Percentiles rank a stretch among this genome's conserved stretches.
Conservation (phyloP, 1,140 invertebrate genomes). For the Zaprionus lachaisei region DNA sequence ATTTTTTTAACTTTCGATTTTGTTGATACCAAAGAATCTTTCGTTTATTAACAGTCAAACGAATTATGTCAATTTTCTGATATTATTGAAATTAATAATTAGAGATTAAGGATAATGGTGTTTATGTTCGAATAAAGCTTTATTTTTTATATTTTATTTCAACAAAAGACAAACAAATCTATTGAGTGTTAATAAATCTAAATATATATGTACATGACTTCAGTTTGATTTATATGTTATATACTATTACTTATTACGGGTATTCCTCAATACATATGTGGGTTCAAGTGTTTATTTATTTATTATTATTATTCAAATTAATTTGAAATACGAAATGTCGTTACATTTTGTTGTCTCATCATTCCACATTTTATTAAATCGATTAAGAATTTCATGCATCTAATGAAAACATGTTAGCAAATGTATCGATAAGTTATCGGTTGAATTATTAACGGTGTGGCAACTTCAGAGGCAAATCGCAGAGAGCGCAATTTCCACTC, state of each 20-base stretch:
- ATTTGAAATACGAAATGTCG: neutral
- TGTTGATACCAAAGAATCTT: slow-evolving; percentile 71
- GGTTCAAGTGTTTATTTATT: neutral
- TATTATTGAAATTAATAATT: slow-evolving; percentile 50
- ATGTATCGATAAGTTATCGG: slow-evolving; percentile 17
- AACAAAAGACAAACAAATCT: slow-evolving; percentile 45
- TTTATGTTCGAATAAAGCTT: slow-evolving; percentile 64
- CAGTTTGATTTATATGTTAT: neutral
- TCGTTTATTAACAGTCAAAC: slow-evolving; percentile 14
- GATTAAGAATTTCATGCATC: neutral
- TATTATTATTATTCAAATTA: no score
- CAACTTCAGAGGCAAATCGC: slow-evolving; percentile 19
- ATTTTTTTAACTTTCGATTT: slow-evolving; percentile 58
- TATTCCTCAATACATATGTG: neutral
- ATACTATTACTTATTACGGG: neutral
- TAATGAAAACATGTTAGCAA: neutral
- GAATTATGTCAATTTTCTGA: slow-evolving; percentile 50
- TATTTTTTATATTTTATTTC: slow-evolving; percentile 61
- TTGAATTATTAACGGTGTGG: slow-evolving; percentile 13
- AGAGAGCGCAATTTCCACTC: slow-evolving; percentile 41
- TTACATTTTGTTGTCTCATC: no score
- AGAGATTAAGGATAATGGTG: slow-evolving; percentile 51
- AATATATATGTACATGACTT: slow-evolving; percentile 16
- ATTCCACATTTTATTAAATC: neutral
- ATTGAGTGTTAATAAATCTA: slow-evolving; percentile 68